Base-by-base conservation (phyloP, 1,140 invertebrate species). In the Sesamia nonagrioides region DNA sequence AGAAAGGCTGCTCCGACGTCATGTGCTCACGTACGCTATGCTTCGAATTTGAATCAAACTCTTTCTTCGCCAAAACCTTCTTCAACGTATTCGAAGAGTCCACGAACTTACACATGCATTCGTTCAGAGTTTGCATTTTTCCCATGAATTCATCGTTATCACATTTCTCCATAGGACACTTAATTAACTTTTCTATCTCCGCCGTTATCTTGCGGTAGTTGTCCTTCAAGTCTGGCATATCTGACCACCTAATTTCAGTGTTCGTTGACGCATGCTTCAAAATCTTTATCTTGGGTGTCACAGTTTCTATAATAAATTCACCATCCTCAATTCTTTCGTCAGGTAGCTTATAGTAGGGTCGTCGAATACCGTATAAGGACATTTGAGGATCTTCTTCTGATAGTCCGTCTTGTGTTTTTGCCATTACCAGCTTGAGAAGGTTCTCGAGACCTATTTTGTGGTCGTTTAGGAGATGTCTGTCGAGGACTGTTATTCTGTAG, bases 61-160 rank as follows among this genome's bases (percentile, higher is more conserved):
- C 87, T 45, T 92, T n/a, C n/a, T n/a, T 92, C 0, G 81, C 89
- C 40, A 94, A 61, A 6, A 90, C 89, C 56, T 87, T 90, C 68
- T 93, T 94, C 37, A 94, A 60, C 8, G 87, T 88, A 72, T 94
- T 92, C 0, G 92, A 90, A 0, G 92, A 93, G 63, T 91, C 86
- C 0, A 92, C 89, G 66, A 93, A 94, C 66, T 90, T 92, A 66
- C 88, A 90, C 92, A 94, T 94, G 52, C 84, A 94, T 68, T 92
- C 88, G 35, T 91, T 94, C 1, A 94, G 71, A 5, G 83, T 88
- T 50, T 91, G 84, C 90, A 94, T 93, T 77, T 93, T 94, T 1
- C 52, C 54, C n/a, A 91, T 60, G 15, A 94, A 68, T 6, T 82
- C 86, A 27, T 86, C 78, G 6, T 90, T 88, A 54, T 86, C 82